Evolutionary conservation across 1,140 invertebrate genomes (phyloP).

Genomic region (Geopemphigus sp.): DNA sequence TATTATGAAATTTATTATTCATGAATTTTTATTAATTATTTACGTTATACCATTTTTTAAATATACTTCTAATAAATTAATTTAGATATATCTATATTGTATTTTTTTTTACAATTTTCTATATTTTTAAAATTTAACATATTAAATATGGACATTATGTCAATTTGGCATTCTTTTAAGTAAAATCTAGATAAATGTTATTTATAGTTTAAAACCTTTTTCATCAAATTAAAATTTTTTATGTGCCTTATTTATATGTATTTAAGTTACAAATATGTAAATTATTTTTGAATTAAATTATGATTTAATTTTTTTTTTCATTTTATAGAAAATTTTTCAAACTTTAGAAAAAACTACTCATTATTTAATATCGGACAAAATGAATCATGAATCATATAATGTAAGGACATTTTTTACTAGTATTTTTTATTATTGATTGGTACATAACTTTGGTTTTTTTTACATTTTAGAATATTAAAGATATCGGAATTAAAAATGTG

Average conservation of each 20-base stretch:
- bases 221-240: neutral
- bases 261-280: neutral
- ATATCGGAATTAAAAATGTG: neutral
- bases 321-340: constrained; percentile 17
- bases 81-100: no score
- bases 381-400: constrained; percentile 9
- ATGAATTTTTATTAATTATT: no score
- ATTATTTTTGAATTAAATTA: neutral
- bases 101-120: no score
- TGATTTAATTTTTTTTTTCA: neutral
- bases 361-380: constrained; percentile 46
- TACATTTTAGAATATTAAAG: neutral
- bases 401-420: constrained; percentile 1
- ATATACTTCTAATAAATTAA: no score
- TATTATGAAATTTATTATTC: neutral
- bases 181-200: neutral
- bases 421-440: neutral
- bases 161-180: neutral
- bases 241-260: neutral
- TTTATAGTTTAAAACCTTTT: neutral
- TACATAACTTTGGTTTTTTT: neutral
- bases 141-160: neutral
- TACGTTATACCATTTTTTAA: no score
- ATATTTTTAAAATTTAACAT: no score
- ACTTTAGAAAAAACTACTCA: constrained; percentile 12